Evolutionary conservation across 2,797 vertebrate species (phyloP).

Genomic region (Chelonia mydas): DNA sequence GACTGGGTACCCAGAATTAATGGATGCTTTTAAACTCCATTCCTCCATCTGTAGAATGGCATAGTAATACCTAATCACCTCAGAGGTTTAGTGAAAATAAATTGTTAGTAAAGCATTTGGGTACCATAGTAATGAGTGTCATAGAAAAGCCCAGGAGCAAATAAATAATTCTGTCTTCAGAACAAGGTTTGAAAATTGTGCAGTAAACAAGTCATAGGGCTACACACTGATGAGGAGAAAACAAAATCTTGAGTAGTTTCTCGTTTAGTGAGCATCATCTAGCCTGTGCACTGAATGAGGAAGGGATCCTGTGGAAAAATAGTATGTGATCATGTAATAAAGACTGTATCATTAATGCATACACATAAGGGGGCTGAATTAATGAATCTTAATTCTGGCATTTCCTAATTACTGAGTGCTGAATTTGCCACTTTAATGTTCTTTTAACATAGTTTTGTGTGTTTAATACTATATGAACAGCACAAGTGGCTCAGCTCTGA

Average conservation of each 20-base stretch:
- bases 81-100: neutral
- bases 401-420: conserved; percentile 7
- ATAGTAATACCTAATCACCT: neutral
- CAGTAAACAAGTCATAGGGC: neutral
- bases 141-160: neutral
- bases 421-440: conserved; percentile 15
- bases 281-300: neutral
- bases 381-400: neutral
- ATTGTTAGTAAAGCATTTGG: neutral
- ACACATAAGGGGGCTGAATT: neutral
- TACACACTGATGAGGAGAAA: neutral
- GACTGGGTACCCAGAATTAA: neutral
- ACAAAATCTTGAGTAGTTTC: neutral
- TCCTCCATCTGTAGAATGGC: neutral
- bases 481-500: neutral
- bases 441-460: conserved; percentile 34
- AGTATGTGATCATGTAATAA: neutral
- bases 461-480: conserved; percentile 3
- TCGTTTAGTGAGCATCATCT: neutral
- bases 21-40: neutral
- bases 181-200: neutral
- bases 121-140: neutral
- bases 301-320: neutral
- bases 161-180: neutral
- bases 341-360: neutral